Evolutionary conservation across 2,888 invertebrate genomes (phyloP), one percentile per base, ranked within the genome.

Genomic region (Pterostichus niger): DNA sequence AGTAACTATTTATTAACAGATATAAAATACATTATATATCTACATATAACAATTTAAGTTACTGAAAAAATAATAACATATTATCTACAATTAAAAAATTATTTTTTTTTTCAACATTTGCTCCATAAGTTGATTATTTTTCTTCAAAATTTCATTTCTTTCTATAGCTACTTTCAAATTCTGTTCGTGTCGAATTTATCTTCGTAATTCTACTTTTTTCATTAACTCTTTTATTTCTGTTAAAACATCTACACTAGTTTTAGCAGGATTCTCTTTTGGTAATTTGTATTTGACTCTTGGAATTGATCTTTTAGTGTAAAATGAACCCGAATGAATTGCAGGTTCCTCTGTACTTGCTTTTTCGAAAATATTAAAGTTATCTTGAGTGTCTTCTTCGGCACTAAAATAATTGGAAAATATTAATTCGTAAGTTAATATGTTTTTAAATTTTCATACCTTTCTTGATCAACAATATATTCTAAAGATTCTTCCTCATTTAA

Each of bases 191-290:
- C 81, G 52, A 15, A 59, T 46, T 81, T 81, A 73, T 31, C 56
- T 71, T 9, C 81, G 33, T 13, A 81, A 54, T 81, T 81, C 81
- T 6, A 81, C 73, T 59, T 81, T 81, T 11, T 73, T 81, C 49
- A 81, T 71, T 44, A 81, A 73, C 44, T 81, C 81, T 56, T 81
- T 81, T 44, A 81, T 81, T 81, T 81, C 81, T 31, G 56, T n/a
- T 31, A 81, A 54, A 13, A 73, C 73, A 44, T 71, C 81, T 17
- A 73, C 52, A 24, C 40, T 81, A 24, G 33, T 56, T 73, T 81
- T 81, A 2, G 40, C 35, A 5, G 15, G 7, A n/a, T 54, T 24
- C 54, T 73, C 73, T n/a, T 17, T 44, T 5, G 56, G 24, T 10
- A 61, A n/a, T 49, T 33, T 35, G 46, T 35, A 75, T 44, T 61